Percentiles rank a stretch among this genome's conserved stretches.
Conservation (phyloP, 1,140 invertebrate species). For the Monochamus saltuarius region DNA sequence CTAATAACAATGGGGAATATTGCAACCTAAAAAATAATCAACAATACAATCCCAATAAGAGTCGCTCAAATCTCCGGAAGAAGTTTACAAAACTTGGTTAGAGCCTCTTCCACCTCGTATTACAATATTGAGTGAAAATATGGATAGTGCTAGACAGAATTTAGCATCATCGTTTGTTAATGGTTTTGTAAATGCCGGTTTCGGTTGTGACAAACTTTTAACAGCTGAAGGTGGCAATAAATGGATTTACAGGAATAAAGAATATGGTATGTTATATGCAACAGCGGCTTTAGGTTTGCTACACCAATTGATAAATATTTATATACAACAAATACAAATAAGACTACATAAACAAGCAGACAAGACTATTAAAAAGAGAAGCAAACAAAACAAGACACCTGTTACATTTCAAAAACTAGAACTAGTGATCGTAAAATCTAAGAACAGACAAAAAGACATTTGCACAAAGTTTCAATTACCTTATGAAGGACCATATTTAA, state of each 20-base stretch:
- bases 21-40: too few relatives aligned
- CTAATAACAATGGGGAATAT: too few relatives aligned
- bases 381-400: too few relatives aligned
- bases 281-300: slow-evolving; percentile 77
- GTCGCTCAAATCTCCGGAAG: slow-evolving; percentile 86
- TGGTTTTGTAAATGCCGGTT: slow-evolving; percentile 85
- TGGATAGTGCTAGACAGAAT: slow-evolving; percentile 77
- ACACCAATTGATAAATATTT: slow-evolving; percentile 86
- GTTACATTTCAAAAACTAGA: too few relatives aligned
- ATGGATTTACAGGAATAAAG: slow-evolving; percentile 77
- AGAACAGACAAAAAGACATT: too few relatives aligned
- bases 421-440: too few relatives aligned
- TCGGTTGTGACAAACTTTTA: slow-evolving; percentile 77
- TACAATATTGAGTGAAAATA: slow-evolving; percentile 53
- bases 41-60: too few relatives aligned
- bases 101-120: slow-evolving; percentile 57
- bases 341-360: too few relatives aligned
- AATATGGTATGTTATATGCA: slow-evolving; percentile 73
- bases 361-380: too few relatives aligned
- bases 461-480: too few relatives aligned
- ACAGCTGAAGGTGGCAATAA: slow-evolving; percentile 74
- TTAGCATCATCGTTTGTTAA: slow-evolving; percentile 84
- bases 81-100: slow-evolving; percentile 83
- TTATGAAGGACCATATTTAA: too few relatives aligned
- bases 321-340: too few relatives aligned